Percentiles rank a stretch among this genome's conserved stretches.
phyloP scores from a whole-genome alignment of 1,140 invertebrate species.

The Limonius californicus region DNA sequence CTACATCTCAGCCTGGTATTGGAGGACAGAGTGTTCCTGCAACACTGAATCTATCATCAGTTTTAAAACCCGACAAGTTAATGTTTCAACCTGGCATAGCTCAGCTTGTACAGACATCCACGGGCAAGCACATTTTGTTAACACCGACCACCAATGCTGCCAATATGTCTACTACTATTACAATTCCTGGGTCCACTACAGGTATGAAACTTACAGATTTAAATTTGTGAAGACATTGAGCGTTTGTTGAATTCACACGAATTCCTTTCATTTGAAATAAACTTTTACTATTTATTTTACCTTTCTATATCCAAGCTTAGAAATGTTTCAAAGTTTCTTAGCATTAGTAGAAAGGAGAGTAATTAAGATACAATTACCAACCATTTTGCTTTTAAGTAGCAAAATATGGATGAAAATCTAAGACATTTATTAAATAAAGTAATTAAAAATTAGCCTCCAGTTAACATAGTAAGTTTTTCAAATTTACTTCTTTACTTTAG shows the following conservation, averaged over 20 bases:
- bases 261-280: no score
- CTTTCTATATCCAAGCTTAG: conserved; percentile 17
- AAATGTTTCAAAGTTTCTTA: neutral
- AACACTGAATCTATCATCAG: conserved; percentile 47
- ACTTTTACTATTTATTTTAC: no score
- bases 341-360: conserved; percentile 17
- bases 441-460: no score
- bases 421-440: no score
- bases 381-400: neutral
- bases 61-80: conserved; percentile 42
- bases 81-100: conserved; percentile 46
- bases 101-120: conserved; percentile 67
- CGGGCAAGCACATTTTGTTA: conserved; percentile 63
- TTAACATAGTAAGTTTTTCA: no score
- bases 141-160: conserved; percentile 45
- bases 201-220: no score
- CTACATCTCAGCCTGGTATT: neutral
- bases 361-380: neutral
- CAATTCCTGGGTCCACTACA: conserved; percentile 37
- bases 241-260: no score
- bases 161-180: conserved; percentile 38
- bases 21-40: conserved; percentile 32
- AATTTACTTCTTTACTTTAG: no score
- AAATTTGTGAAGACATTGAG: no score
- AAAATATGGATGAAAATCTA: neutral